Base-by-base conservation (phyloP, 2,113 vertebrate genomes). In the Neolamprologus cancellatus region DNA sequence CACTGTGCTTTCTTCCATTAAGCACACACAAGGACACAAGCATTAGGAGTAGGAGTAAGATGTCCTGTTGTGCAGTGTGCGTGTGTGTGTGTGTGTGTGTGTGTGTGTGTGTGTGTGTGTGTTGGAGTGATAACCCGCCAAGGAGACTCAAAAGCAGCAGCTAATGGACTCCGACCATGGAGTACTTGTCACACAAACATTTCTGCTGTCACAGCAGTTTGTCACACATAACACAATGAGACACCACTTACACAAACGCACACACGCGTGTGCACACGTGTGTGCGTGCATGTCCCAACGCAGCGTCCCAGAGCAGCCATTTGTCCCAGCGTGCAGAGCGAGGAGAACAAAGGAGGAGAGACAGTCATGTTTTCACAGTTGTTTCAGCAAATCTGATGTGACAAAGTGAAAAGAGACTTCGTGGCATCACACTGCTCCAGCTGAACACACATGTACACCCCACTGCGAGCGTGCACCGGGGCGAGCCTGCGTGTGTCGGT, bases 301-400 rank as follows among this genome's bases (percentile, higher is more conserved):
- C 89, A 23, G 39, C 57, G 66, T 94, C 93, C 92, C 93, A 92
- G 82, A 94, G 94, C 93, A 96, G 94, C 95, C 96, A 96, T 97
- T 98, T 96, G 96, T 97, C 91, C 92, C 86, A 79, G 85, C 74
- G 76, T 87, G 90, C 84, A 84, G 44, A 74, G 84, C 76, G 84
- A 84, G 85, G 41, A 89, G 90, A 92, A 95, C 94, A 95, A 94
- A 95, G 92, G 89, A 91, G 88, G 93, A 92, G 86, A 89, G 88
- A 92, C 88, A 81, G 95, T 96, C 97, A 94, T 96, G 96, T 97
- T 97, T 97, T 96, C 93, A 95, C 95, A 93, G 95, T 97, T 98
- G 97, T 97, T 98, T 97, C 96, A 95, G 94, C 94, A 97, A 97
- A 98, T 97, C 91, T 89, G 96, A 97, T 96, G 96, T 97, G 98